Percentiles rank a stretch among this genome's conserved stretches.
Conservation (phyloP, 2,113 vertebrate species). For the Micromys minutus region DNA sequence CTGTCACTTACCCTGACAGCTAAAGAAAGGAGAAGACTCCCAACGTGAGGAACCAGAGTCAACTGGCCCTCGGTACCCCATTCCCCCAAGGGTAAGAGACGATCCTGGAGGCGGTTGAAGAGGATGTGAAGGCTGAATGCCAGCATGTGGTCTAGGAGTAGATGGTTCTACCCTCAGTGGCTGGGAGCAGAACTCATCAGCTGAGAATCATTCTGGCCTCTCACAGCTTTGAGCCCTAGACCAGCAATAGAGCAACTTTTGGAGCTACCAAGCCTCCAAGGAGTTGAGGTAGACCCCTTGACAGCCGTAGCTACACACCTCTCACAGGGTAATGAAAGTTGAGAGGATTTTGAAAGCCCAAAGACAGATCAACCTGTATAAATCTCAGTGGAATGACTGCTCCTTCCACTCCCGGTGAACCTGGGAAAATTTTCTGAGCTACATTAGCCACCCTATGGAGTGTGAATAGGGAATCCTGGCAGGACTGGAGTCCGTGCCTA, state of each 20-base stretch:
- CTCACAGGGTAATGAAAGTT: too few relatives aligned
- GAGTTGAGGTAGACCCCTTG: not conserved
- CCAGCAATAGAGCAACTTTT: not conserved
- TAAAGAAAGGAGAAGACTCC: too few relatives aligned
- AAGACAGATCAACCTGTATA: not conserved
- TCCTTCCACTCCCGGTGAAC: not conserved
- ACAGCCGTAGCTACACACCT: not conserved
- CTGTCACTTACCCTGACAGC: not conserved
- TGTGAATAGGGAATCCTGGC: not conserved
- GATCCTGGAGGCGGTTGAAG: too few relatives aligned
- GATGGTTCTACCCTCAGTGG: not conserved
- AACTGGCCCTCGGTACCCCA: not conserved
- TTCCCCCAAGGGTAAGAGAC: not conserved
- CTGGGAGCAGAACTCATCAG: not conserved
- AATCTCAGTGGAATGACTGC: not conserved
- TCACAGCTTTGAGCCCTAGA: not conserved
- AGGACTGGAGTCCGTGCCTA: not conserved
- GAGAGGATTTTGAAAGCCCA: not conserved
- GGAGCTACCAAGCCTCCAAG: not conserved
- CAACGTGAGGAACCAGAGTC: not conserved
- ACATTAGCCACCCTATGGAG: not conserved
- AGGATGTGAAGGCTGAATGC: not conserved
- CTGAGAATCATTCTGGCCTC: not conserved
- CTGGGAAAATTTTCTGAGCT: not conserved
- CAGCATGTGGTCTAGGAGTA: not conserved